Evolutionary conservation across 30 jellyfish, hydroid and myxozoan genomes (phyloP).

Genomic region (Hydractinia echinata): DNA sequence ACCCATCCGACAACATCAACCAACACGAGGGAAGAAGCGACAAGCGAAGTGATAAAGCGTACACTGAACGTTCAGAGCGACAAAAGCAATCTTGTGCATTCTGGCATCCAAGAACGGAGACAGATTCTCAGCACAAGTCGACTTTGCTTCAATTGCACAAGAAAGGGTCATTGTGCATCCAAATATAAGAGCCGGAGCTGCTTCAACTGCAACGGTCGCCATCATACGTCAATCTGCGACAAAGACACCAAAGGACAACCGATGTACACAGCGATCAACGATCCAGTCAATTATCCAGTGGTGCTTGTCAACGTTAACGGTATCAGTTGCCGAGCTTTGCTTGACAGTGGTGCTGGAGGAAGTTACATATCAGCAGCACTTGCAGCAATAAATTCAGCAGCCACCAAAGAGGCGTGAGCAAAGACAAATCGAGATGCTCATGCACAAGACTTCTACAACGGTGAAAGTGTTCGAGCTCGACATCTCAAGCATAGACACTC

Average conservation of each 20-base stretch:
- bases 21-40: too few species aligned
- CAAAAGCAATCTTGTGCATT: neutral
- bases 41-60: neutral
- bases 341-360: conserved; percentile 59
- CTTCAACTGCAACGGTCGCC: neutral
- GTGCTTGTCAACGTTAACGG: conserved; percentile 49
- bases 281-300: conserved; percentile 48
- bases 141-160: neutral
- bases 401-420: conserved; percentile 21
- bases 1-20: too few species aligned
- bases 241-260: neutral
- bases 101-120: neutral
- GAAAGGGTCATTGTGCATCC: neutral
- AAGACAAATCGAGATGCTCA: conserved; percentile 47
- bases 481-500: conserved; percentile 1
- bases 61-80: neutral
- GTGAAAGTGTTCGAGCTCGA: conserved; percentile 22
- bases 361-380: conserved; percentile 37
- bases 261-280: neutral
- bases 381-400: conserved; percentile 10
- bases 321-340: conserved; percentile 43
- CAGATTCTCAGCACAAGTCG: neutral
- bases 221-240: conserved; percentile 3
- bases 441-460: conserved; percentile 13
- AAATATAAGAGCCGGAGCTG: neutral